phyloP scores from a whole-genome alignment of 2,888 invertebrate genomes.

The Euspilapteryx auroguttella region DNA sequence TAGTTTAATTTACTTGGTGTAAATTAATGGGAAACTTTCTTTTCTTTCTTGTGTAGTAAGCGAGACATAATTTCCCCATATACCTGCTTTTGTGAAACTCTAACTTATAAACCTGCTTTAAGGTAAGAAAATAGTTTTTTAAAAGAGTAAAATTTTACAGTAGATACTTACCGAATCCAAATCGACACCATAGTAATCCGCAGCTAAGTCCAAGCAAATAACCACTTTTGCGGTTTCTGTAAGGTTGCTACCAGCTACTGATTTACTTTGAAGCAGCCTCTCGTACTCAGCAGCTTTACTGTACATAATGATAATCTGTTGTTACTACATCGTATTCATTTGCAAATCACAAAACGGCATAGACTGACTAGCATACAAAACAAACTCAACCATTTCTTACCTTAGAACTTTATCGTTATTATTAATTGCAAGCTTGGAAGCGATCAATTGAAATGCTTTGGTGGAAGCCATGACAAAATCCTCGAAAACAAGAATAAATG shows the following conservation, averaged over 20 bases:
- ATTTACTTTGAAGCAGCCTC: constrained; percentile 45
- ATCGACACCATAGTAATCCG: constrained; percentile 39
- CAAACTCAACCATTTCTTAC: constrained; percentile 15
- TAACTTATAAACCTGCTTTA: too few species aligned
- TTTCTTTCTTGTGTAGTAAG: too few species aligned
- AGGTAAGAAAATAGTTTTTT: too few species aligned
- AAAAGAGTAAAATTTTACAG: background rate
- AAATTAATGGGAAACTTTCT: too few species aligned
- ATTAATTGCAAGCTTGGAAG: constrained; percentile 33
- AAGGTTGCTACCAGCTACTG: constrained; percentile 34
- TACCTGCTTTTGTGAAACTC: too few species aligned
- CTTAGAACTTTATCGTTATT: constrained; percentile 36
- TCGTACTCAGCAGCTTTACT: constrained; percentile 60
- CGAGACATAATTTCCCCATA: too few species aligned
- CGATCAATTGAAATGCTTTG: constrained; percentile 30
- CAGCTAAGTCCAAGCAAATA: constrained; percentile 64
- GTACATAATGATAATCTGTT: too few species aligned
- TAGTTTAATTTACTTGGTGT: too few species aligned
- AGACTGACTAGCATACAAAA: background rate
- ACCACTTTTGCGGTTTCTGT: constrained; percentile 64
- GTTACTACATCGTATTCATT: too few species aligned
- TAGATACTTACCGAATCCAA: constrained; percentile 49
- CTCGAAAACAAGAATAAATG: too few species aligned
- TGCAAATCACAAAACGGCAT: constrained; percentile 10
- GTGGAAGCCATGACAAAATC: constrained; percentile 28